A percentile compares a stretch with the other conserved stretches of the same genome.
Conservation (phyloP, 2,888 invertebrate genomes). For the Latheticus oryzae region DNA sequence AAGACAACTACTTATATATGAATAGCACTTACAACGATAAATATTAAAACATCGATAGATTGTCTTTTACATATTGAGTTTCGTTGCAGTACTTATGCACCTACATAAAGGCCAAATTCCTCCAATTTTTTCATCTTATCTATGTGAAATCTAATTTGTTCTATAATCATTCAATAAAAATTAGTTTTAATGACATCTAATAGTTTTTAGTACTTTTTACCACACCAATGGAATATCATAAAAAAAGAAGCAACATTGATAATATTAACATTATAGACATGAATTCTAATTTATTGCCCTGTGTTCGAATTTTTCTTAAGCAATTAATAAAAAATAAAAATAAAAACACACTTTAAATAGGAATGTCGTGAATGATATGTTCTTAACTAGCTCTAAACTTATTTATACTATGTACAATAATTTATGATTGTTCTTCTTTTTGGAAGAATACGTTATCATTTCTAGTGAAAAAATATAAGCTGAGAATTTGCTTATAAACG, state of each 20-base stretch:
- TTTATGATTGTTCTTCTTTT: slow-evolving; percentile 39
- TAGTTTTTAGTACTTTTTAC: no score
- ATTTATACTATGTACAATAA: slow-evolving; percentile 37
- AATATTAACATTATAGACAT: slow-evolving; percentile 9
- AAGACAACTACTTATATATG: slow-evolving; percentile 43
- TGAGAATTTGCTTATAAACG: slow-evolving; percentile 2
- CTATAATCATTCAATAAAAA: no score
- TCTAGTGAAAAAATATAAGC: slow-evolving; percentile 43
- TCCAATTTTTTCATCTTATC: background rate
- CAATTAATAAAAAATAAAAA: slow-evolving; percentile 37
- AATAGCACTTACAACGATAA: slow-evolving; percentile 46
- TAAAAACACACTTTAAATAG: slow-evolving; percentile 32
- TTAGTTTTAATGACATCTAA: no score
- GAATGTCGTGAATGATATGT: slow-evolving; percentile 49
- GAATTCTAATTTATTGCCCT: slow-evolving; percentile 50
- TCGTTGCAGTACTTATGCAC: slow-evolving; percentile 53
- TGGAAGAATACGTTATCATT: slow-evolving; percentile 45
- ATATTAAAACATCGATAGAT: slow-evolving; percentile 53
- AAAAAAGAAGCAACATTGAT: slow-evolving; percentile 12
- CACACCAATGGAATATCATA: no score
- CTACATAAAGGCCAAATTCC: slow-evolving; percentile 14
- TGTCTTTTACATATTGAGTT: slow-evolving; percentile 56
- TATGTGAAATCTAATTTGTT: no score
- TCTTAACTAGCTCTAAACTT: slow-evolving; percentile 21
- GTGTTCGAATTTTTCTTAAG: slow-evolving; percentile 50